Conservation (phyloP, 2,113 vertebrate species). For the Columba livia region DNA sequence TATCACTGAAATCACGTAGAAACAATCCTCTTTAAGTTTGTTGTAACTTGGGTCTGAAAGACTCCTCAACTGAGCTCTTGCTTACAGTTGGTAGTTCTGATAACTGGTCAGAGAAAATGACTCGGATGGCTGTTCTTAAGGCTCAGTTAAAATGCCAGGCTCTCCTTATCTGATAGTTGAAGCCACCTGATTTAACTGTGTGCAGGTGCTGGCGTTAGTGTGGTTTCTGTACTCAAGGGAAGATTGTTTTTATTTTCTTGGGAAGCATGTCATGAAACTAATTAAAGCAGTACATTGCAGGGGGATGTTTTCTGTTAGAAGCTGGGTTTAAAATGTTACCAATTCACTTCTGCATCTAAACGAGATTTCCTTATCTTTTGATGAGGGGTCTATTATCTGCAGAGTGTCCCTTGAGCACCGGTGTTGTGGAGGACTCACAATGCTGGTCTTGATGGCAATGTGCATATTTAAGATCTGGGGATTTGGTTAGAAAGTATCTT, state of each 20-base stretch:
- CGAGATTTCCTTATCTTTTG: constrained; percentile 63
- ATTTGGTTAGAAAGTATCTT: not conserved
- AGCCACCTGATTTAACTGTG: not conserved
- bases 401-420: not conserved
- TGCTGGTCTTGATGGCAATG: not conserved
- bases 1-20: not conserved
- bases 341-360: constrained; percentile 62
- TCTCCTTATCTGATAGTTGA: not conserved
- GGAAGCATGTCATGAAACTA: not conserved
- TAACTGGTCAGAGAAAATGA: not conserved
- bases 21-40: not conserved
- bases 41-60: not conserved
- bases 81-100: not conserved
- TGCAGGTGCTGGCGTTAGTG: not conserved
- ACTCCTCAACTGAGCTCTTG: not conserved
- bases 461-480: not conserved
- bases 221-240: not conserved
- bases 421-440: not conserved
- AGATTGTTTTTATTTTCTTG: not conserved
- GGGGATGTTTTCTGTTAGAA: not conserved
- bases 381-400: constrained; percentile 48
- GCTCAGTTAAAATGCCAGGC: not conserved
- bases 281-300: not conserved
- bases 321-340: not conserved
- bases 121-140: not conserved